phyloP scores from a whole-genome alignment of 2,888 invertebrate genomes.

The Taphrorychus bicolor region DNA sequence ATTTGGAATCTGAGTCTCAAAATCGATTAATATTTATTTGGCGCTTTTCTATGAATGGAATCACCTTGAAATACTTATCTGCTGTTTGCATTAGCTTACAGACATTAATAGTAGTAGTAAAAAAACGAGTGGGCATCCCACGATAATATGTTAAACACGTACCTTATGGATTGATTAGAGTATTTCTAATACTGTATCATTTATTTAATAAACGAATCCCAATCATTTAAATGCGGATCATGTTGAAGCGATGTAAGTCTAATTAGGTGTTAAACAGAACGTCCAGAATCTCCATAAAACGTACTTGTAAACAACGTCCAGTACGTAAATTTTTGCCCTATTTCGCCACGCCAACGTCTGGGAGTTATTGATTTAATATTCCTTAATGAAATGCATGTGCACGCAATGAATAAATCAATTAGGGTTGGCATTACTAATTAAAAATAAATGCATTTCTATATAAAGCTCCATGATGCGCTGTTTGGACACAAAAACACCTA shows the following conservation, averaged over 20 bases:
- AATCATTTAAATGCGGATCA: no score
- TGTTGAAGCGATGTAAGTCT: no score
- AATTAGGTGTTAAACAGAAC: no score
- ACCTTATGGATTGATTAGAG: no score
- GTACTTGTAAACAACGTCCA: background rate
- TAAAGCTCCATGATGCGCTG: no score
- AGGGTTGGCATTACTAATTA: no score
- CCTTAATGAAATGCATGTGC: background rate
- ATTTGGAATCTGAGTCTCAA: background rate
- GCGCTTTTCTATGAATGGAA: constrained; percentile 1
- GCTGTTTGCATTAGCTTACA: background rate
- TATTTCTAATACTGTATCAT: no score
- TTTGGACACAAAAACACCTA: no score
- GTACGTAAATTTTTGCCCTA: background rate
- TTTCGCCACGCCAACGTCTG: background rate
- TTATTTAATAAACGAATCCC: no score
- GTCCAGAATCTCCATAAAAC: background rate
- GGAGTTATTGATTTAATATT: background rate
- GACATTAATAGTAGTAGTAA: constrained; percentile 2
- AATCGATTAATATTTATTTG: background rate
- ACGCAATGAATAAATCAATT: background rate
- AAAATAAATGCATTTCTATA: no score
- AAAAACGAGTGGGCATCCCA: constrained; percentile 4
- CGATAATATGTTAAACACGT: background rate
- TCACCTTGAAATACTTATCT: constrained; percentile 14